Evolutionary conservation across 2,797 vertebrate species (phyloP).

Genomic region (Brotula barbata): DNA sequence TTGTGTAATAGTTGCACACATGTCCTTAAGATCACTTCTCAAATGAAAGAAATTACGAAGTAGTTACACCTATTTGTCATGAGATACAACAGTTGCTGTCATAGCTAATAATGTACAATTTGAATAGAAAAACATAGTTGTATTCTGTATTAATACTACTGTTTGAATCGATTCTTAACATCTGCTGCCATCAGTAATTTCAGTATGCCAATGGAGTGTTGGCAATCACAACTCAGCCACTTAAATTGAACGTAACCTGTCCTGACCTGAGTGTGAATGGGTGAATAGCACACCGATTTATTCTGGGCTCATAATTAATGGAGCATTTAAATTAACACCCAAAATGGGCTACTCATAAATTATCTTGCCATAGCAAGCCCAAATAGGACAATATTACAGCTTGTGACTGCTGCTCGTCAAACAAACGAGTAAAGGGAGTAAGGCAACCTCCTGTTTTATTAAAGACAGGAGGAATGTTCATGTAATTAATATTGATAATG

Average conservation of each 20-base stretch:
- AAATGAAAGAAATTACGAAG: neutral
- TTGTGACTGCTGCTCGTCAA: constrained; percentile 27
- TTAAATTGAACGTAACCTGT: constrained; percentile 26
- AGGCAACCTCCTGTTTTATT: neutral
- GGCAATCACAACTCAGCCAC: constrained; percentile 7
- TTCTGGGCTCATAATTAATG: constrained; percentile 48
- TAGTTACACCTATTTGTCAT: neutral
- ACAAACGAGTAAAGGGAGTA: constrained; percentile 19
- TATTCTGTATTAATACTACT: too few relatives aligned
- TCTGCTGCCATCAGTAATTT: constrained; percentile 2
- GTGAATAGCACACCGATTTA: constrained; percentile 44
- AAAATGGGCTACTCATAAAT: constrained; percentile 49
- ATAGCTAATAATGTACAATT: too few relatives aligned
- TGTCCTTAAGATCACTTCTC: constrained; percentile 32
- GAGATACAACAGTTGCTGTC: neutral
- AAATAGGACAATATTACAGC: constrained; percentile 41
- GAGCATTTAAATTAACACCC: constrained; percentile 63
- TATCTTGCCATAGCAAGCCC: constrained; percentile 48
- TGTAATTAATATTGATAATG: constrained; percentile 27
- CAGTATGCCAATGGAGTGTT: constrained; percentile 19
- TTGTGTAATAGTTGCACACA: constrained; percentile 58
- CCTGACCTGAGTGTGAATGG: constrained; percentile 25
- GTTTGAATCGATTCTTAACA: too few relatives aligned
- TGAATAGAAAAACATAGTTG: too few relatives aligned
- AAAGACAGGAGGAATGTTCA: too few relatives aligned